phyloP scores from a whole-genome alignment of 2,888 invertebrate genomes.

The Mamestra brassicae region DNA sequence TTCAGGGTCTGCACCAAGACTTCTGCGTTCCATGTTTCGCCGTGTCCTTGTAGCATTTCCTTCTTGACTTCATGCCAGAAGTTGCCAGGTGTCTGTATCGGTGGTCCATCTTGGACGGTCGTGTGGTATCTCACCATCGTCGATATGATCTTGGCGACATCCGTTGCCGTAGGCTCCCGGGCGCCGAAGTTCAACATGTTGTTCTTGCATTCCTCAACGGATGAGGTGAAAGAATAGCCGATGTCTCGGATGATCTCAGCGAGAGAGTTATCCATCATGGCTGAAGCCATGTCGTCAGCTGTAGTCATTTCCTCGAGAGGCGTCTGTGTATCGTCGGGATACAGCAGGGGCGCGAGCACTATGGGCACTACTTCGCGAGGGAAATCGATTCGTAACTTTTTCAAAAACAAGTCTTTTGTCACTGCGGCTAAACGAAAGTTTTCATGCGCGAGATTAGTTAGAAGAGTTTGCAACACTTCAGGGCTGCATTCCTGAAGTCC shows the following conservation, averaged over 20 bases:
- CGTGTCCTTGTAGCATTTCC: conserved; percentile 84
- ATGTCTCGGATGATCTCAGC: conserved; percentile 98
- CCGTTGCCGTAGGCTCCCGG: conserved; percentile 95
- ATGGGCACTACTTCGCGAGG: conserved; percentile 97
- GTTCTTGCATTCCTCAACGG: conserved; percentile 96
- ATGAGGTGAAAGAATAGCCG: conserved; percentile 96
- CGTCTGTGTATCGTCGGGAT: conserved; percentile 94
- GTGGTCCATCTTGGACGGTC: conserved; percentile 92
- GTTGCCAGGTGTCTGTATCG: conserved; percentile 92
- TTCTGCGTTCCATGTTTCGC: conserved; percentile 97
- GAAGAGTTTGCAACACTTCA: conserved; percentile 96
- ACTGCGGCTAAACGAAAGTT: conserved; percentile 93
- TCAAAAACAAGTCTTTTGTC: conserved; percentile 95
- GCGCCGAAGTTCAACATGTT: conserved; percentile 95
- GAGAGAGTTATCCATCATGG: conserved; percentile 94
- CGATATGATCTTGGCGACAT: conserved; percentile 96
- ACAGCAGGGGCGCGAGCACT: conserved; percentile 96
- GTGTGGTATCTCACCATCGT: conserved; percentile 96
- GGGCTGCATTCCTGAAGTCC: conserved; percentile 97
- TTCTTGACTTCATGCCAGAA: conserved; percentile 92
- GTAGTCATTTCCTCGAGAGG: conserved; percentile 92
- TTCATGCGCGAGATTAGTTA: conserved; percentile 92
- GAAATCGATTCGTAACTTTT: conserved; percentile 96
- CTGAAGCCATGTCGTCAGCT: conserved; percentile 91
- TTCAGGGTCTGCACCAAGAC: conserved; percentile 98